Evolutionary conservation across 2,888 invertebrate species (phyloP).

Genomic region (Odontocolon sp.): DNA sequence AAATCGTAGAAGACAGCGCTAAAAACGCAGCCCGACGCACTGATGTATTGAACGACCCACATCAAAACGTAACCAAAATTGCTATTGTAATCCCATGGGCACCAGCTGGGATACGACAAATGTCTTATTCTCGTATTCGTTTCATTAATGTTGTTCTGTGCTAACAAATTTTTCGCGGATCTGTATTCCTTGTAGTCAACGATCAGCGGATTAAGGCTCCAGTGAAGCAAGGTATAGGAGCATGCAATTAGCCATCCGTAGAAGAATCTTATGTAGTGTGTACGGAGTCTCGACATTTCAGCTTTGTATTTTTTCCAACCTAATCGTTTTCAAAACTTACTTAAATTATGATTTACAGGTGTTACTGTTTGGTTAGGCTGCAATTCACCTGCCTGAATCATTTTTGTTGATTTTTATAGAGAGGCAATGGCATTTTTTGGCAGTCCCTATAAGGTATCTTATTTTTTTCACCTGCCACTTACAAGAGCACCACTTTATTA

Average conservation of each 20-base stretch:
- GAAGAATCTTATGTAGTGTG: conserved; percentile 54
- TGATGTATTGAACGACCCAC: conserved; percentile 64
- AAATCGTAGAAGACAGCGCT: conserved; percentile 64
- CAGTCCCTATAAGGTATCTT: conserved; percentile 43
- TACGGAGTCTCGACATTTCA: conserved; percentile 51
- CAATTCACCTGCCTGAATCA: conserved; percentile 56
- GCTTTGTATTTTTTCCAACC: conserved; percentile 42
- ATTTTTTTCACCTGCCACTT: conserved; percentile 57
- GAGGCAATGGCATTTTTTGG: conserved; percentile 63
- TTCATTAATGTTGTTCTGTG: conserved; percentile 5
- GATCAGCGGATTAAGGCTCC: conserved; percentile 66
- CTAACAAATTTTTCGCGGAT: neutral
- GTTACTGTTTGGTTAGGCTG: no score
- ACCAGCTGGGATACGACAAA: conserved; percentile 65
- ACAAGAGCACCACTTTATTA: conserved; percentile 68
- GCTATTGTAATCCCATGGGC: conserved; percentile 61
- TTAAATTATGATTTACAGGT: no score
- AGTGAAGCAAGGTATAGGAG: conserved; percentile 64
- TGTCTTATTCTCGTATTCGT: conserved; percentile 36
- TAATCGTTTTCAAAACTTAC: no score
- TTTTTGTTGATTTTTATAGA: conserved; percentile 56
- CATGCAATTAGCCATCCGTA: conserved; percentile 60
- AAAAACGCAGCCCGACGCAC: conserved; percentile 60
- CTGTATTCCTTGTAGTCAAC: conserved; percentile 49
- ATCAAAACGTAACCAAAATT: conserved; percentile 56